Evolutionary conservation across 2,113 vertebrate species (phyloP), one percentile per base, ranked within the genome.

Genomic region (Blennius ocellaris): DNA sequence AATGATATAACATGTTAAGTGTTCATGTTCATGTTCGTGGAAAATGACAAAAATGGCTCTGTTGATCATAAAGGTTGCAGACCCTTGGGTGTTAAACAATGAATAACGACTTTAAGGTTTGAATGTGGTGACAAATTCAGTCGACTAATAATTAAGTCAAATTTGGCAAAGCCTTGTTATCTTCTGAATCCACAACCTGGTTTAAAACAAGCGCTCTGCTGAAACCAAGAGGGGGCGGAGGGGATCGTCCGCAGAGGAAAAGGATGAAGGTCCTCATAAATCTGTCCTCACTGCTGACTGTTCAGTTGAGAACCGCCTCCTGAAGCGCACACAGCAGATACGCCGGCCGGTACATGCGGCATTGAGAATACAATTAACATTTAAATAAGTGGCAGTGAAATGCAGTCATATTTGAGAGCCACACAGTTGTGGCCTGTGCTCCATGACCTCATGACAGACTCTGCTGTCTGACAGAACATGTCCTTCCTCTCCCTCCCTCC

Each of bases 401-500:
- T 48, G 37, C 14, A 12, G 6, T 37, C 7, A 49, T 38, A 30
- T 72, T 57, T 51, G 8, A 11, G 6, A 60, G 51, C 53, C 59
- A 58, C 80, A 53, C 50, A 56, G 52, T 0, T 37, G 53, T 50
- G 47, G 49, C 50, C 50, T 66, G 59, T 51, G 60, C 69, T 78
- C 76, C 14, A 1, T 76, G 76, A 84, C 70, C 70, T 83, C 74
- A 55, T 8, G 11, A 50, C 43, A 76, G 17, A 67, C 49, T 76
- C 80, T 50, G 17, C 76, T 67, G 63, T 61, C 3, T n/a, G 52
- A 78, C 66, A 39, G 54, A 41, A 45, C 58, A 0, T 58, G 49
- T 63, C 17, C 48, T 78, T 30, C 21, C 21, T 30, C 21, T 30
- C 21, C 21, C 21, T 30, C 21, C 21, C 61, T 15, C 21, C 21